Evolutionary conservation across 2,888 invertebrate species (phyloP), one percentile per base, ranked within the genome.

Genomic region (Brenthis hecate): DNA sequence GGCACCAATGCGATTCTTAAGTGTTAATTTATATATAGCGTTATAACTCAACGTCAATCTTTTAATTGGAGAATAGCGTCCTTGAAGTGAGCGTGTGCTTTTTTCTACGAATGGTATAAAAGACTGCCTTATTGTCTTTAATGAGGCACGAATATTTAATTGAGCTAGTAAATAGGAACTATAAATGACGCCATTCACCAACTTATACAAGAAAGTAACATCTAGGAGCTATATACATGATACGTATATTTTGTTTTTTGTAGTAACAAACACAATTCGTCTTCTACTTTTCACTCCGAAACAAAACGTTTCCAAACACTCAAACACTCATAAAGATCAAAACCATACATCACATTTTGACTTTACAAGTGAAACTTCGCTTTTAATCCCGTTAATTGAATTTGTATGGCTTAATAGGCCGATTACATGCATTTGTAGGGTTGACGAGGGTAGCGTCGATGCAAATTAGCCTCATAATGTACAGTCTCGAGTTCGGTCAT

Each of bases 401-500:
- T 85, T 84, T 79, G 80, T 79, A 80, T 57, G 82, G 81, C 79
- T 83, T 82, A 83, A 81, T 81, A 80, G 79, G 77, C 78, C 81
- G 83, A 84, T 85, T 82, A 83, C 78, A 82, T 77, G 78, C 75
- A 78, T 78, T 76, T 76, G 80, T 74, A 78, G 80, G 81, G 80
- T 77, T 78, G 71, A 67, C 60, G 73, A 73, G 76, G 75, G 75
- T 75, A 66, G 67, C 5, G 28, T 72, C 72, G 70, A 71, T 71
- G 72, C 70, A 72, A 75, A 74, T 73, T 72, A 72, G 67, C 72
- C 67, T 72, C 67, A 68, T 72, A 64, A 73, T 67, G 69, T 65
- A 64, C 65, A 55, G 56, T 56, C 69, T 68, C 64, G 58, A 66
- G 47, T 51, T 68, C 47, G 61, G 66, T 57, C 71, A 57, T 54